Conservation (phyloP, 2,797 vertebrate genomes). For the Echeneis naucrates region DNA sequence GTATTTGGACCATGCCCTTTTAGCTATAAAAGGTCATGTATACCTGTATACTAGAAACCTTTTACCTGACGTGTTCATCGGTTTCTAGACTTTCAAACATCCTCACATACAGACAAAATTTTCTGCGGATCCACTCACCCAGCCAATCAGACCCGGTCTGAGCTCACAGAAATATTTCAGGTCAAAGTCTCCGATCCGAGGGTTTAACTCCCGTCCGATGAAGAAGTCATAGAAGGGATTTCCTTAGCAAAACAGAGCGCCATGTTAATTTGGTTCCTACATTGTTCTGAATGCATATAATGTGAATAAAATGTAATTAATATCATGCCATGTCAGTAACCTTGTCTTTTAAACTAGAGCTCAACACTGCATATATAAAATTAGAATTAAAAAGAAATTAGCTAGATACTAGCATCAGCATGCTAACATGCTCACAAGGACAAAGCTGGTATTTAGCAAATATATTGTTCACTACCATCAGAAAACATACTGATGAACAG, state of each 20-base stretch:
- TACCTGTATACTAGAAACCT: not conserved
- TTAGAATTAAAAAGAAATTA: no score
- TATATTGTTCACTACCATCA: not conserved
- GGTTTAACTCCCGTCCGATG: constrained; percentile 93
- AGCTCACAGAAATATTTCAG: constrained; percentile 95
- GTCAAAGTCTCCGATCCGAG: constrained; percentile 89
- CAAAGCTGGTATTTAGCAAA: no score
- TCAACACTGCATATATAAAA: no score
- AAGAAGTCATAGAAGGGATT: constrained; percentile 93
- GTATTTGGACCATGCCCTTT: not conserved
- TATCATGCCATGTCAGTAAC: no score
- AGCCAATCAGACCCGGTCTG: constrained; percentile 92
- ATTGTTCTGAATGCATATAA: not conserved
- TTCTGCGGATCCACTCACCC: constrained; percentile 84
- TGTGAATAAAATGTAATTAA: not conserved
- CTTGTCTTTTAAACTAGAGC: no score
- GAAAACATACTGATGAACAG: no score
- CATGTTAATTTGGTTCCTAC: not conserved
- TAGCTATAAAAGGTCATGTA: not conserved
- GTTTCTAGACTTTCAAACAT: not conserved
- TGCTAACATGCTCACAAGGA: not conserved
- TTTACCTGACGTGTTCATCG: not conserved
- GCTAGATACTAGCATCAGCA: not conserved
- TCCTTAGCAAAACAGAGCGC: constrained; percentile 74
- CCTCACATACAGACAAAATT: no score